These are phyloP conservation scores for Plagodis dolabraria DNA, from an alignment of 2,888 invertebrate genomes.

Conservation along the genomic window DNA sequence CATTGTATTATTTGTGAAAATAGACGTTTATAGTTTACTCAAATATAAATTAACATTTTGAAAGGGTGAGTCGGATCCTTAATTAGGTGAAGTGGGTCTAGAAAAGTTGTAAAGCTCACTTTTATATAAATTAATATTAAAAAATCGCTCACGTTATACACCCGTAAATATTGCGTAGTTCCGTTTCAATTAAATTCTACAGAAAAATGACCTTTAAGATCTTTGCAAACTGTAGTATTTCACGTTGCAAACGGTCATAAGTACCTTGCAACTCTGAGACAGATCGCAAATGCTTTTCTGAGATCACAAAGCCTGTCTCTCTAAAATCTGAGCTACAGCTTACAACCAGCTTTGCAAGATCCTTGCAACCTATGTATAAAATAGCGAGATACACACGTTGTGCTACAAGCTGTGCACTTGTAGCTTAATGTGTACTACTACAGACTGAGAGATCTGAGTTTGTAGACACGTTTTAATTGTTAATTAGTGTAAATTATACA, in stretches of 20 bases:
- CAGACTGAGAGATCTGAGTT: conserved; percentile 4
- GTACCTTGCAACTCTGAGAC: neutral
- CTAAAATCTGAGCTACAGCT: neutral
- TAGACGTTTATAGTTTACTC: too few species aligned
- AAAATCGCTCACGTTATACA: too few species aligned
- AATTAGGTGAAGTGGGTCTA: too few species aligned
- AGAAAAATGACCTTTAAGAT: neutral
- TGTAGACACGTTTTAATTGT: conserved; percentile 16
- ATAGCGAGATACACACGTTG: neutral
- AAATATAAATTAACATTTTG: too few species aligned
- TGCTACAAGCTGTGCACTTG: neutral
- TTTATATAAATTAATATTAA: too few species aligned
- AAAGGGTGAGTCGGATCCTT: too few species aligned
- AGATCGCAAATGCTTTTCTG: neutral
- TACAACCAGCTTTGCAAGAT: neutral
- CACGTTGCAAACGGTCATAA: neutral
- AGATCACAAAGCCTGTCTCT: neutral
- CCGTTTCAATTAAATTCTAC: too few species aligned
- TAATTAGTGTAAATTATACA: conserved; percentile 39
- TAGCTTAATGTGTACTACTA: conserved; percentile 1
- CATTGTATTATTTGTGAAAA: too few species aligned
- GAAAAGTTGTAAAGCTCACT: too few species aligned
- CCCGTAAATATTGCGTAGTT: too few species aligned
- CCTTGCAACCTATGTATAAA: conserved; percentile 4
- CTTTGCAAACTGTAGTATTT: neutral